Conservation (phyloP, 2,888 invertebrate species). For the Drosophila mayaguana region DNA sequence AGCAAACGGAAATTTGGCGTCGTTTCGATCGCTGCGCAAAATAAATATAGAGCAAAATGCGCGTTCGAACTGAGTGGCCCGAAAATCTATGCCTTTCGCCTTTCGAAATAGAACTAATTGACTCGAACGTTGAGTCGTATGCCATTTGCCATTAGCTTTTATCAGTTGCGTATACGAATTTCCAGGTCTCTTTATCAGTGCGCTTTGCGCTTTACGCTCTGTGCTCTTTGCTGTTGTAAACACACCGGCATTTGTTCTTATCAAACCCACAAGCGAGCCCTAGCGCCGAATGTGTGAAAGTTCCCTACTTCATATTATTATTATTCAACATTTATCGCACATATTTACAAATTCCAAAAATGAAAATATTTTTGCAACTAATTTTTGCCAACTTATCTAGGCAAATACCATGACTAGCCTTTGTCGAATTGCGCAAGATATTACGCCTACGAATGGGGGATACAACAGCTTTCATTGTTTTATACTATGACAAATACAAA, state of each 20-base stretch:
- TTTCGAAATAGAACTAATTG: slow-evolving; percentile 63
- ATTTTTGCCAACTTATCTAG: slow-evolving; percentile 15
- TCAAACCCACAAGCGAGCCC: slow-evolving; percentile 33
- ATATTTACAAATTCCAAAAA: slow-evolving; percentile 12
- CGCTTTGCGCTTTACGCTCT: slow-evolving; percentile 25
- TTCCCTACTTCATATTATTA: slow-evolving; percentile 11
- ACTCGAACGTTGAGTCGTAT: slow-evolving; percentile 28
- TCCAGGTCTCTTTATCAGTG: slow-evolving; percentile 49
- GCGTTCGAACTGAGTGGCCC: not conserved
- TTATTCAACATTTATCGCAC: slow-evolving; percentile 18
- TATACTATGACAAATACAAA: not conserved
- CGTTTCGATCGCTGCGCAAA: slow-evolving; percentile 28
- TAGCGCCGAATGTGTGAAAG: slow-evolving; percentile 31
- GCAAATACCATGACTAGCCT: slow-evolving; percentile 2
- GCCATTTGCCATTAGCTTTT: slow-evolving; percentile 55
- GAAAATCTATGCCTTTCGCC: slow-evolving; percentile 56
- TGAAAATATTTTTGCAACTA: slow-evolving; percentile 22
- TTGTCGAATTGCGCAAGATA: slow-evolving; percentile 29
- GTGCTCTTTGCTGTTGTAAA: slow-evolving; percentile 45
- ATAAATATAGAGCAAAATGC: not conserved
- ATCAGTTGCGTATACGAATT: slow-evolving; percentile 49
- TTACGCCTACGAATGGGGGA: not conserved
- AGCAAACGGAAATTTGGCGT: slow-evolving; percentile 47
- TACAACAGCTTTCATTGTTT: slow-evolving; percentile 8
- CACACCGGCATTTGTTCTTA: slow-evolving; percentile 70